phyloP scores from a whole-genome alignment of 2,888 invertebrate genomes.

The Drosophila nr. medialis region DNA sequence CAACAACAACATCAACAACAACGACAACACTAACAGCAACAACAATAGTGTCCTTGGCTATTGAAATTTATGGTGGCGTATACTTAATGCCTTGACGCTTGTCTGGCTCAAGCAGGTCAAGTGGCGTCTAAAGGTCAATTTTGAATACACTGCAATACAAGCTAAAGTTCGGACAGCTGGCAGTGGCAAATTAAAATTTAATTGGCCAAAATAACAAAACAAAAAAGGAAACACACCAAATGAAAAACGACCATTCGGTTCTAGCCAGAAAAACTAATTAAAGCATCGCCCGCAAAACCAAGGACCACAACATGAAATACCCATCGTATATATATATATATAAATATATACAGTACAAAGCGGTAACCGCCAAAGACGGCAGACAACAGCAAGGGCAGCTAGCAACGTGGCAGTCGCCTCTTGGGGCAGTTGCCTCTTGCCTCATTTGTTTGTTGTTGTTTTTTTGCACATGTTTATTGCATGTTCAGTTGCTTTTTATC shows the following conservation, averaged over 20 bases:
- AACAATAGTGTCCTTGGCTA: conserved; percentile 58
- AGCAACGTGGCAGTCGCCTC: background rate
- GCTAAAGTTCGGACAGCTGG: conserved; percentile 38
- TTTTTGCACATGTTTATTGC: conserved; percentile 68
- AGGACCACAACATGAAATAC: conserved; percentile 24
- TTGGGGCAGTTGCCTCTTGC: conserved; percentile 35
- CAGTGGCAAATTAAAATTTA: conserved; percentile 60
- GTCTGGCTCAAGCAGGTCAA: conserved; percentile 67
- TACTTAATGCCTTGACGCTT: conserved; percentile 61
- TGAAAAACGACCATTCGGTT: conserved; percentile 15
- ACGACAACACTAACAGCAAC: background rate
- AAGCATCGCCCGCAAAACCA: conserved; percentile 47
- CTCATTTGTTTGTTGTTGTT: background rate
- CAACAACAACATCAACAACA: conserved; percentile 5
- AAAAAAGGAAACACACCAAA: background rate
- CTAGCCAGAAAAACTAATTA: conserved; percentile 66
- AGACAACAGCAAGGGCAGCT: conserved; percentile 21
- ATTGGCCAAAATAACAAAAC: conserved; percentile 34
- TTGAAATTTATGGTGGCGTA: conserved; percentile 63
- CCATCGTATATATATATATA: background rate
- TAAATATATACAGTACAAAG: conserved; percentile 7
- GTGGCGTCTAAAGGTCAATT: conserved; percentile 66
- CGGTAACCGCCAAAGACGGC: conserved; percentile 28
- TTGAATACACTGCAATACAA: conserved; percentile 44
- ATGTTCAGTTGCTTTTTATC: conserved; percentile 62